Percentiles rank a stretch among this genome's conserved stretches.
These are phyloP conservation scores for Fulica atra DNA, from an alignment of 2,113 vertebrate species.

Conservation along the genomic window DNA sequence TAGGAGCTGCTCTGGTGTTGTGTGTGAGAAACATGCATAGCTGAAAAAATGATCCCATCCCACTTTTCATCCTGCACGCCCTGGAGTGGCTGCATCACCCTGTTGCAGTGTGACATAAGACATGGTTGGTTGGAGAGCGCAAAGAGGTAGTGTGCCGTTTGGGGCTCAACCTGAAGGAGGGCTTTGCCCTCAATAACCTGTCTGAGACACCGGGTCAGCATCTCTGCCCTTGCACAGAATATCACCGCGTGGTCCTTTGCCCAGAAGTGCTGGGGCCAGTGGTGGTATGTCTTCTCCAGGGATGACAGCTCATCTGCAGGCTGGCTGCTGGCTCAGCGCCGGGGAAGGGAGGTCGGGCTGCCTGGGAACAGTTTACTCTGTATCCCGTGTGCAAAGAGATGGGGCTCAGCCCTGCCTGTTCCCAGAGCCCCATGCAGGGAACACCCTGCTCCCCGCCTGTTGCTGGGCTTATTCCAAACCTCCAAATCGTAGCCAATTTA, in stretches of 20 bases:
- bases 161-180: background rate
- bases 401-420: background rate
- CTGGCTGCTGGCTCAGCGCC: background rate
- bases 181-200: background rate
- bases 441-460: background rate
- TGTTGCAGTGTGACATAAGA: accelerated
- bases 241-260: accelerated
- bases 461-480: background rate
- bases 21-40: background rate
- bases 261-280: background rate
- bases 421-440: background rate
- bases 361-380: background rate
- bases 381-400: background rate
- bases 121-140: background rate
- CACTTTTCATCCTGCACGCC: background rate
- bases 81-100: accelerated
- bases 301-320: background rate
- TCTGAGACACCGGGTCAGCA: background rate
- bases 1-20: background rate
- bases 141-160: background rate
- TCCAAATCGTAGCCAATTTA: background rate
- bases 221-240: background rate
- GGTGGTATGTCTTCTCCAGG: background rate
- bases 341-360: background rate
- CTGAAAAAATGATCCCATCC: background rate